These are phyloP conservation scores for Vulpes lagopus DNA, from an alignment of 2,113 vertebrate species.

Conservation along the genomic window DNA sequence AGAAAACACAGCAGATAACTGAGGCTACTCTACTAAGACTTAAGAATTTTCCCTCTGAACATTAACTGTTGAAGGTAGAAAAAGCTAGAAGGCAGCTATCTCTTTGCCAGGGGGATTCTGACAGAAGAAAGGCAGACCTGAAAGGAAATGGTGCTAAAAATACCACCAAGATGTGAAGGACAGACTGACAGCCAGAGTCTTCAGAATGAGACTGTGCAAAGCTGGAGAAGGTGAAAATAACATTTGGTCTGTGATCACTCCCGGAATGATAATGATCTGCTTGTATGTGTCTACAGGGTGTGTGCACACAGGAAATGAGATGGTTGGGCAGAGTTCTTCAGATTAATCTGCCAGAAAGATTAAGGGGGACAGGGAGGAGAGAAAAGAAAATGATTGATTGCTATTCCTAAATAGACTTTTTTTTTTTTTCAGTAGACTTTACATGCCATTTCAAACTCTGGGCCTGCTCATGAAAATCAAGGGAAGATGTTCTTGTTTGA, in stretches of 20 bases:
- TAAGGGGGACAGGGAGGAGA: not conserved
- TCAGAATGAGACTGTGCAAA: not conserved
- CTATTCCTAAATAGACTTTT: constrained; percentile 54
- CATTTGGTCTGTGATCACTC: not conserved
- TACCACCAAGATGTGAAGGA: constrained; percentile 17
- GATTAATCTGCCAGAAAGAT: constrained; percentile 36
- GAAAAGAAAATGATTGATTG: constrained; percentile 68
- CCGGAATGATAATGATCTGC: constrained; percentile 53
- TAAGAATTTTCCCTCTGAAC: not conserved
- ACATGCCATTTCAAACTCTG: constrained; percentile 45
- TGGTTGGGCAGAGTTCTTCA: constrained; percentile 10
- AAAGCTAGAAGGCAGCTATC: not conserved
- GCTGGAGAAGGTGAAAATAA: constrained; percentile 27
- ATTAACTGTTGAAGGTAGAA: not conserved
- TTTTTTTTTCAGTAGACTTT: not conserved
- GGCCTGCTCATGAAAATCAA: constrained; percentile 55
- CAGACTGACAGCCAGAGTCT: constrained; percentile 26
- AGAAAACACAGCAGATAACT: not conserved
- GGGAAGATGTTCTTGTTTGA: constrained; percentile 40
- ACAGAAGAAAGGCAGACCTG: not conserved
- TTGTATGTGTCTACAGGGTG: constrained; percentile 44
- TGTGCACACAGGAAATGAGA: constrained; percentile 59
- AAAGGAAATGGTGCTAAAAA: constrained; percentile 39
- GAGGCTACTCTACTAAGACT: not conserved
- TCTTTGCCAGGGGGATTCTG: not conserved